A percentile compares a stretch with the other conserved stretches of the same genome.
Conservation (phyloP, 2,888 invertebrate genomes). For the Crioceris asparagi region DNA sequence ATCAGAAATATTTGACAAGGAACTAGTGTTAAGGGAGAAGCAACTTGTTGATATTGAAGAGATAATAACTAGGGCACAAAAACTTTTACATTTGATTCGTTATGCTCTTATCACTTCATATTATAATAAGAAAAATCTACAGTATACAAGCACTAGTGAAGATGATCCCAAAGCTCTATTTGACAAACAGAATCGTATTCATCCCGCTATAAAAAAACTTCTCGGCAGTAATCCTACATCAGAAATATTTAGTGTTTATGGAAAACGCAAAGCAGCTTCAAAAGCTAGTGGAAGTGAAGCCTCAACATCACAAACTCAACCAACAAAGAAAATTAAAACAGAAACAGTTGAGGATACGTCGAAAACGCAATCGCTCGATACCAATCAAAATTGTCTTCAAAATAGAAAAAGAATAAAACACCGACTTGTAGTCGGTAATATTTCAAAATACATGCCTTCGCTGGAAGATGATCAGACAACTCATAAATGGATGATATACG, state of each 20-base stretch:
- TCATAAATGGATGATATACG: constrained; percentile 87
- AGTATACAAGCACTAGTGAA: constrained; percentile 33
- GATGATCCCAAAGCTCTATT: constrained; percentile 23
- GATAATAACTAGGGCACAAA: constrained; percentile 47
- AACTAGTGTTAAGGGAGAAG: constrained; percentile 55
- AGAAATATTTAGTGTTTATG: constrained; percentile 10
- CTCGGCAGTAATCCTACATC: constrained; percentile 44
- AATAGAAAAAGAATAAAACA: constrained; percentile 31
- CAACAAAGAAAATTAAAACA: constrained; percentile 18
- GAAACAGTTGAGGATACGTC: constrained; percentile 9
- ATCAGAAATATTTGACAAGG: constrained; percentile 59
- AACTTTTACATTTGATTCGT: constrained; percentile 47
- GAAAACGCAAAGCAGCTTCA: constrained; percentile 15
- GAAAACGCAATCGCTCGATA: constrained; percentile 7
- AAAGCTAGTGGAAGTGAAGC: constrained; percentile 11
- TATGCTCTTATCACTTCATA: constrained; percentile 50
- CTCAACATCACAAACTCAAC: constrained; percentile 8
- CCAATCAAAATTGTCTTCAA: constrained; percentile 11
- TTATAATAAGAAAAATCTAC: constrained; percentile 46
- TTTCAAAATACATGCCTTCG: constrained; percentile 71
- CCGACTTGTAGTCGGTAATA: constrained; percentile 53
- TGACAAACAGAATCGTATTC: constrained; percentile 44
- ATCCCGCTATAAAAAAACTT: constrained; percentile 66
- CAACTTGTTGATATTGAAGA: constrained; percentile 62
- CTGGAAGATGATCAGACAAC: constrained; percentile 58